Evolutionary conservation across 2,797 vertebrate genomes (phyloP), one percentile per base, ranked within the genome.

Genomic region (Neoniphon sammara): DNA sequence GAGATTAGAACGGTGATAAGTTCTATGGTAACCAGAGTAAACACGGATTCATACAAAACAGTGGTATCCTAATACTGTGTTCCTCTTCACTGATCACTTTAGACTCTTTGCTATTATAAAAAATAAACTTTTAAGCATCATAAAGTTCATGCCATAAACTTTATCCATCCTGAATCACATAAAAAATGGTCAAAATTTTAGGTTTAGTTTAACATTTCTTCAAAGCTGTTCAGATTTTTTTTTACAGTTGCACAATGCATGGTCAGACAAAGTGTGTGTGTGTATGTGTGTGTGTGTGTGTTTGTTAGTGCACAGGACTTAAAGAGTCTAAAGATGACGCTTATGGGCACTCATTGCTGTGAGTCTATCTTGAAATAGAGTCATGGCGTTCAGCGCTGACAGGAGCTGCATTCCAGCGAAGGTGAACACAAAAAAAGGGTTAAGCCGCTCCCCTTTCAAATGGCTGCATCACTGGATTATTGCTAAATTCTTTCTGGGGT

Each of bases 401-500:
- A 84, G 77, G 73, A 85, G 87, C 84, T 15, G 47, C 91, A 94
- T 94, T 93, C 93, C 93, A 91, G 87, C 58, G 60, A 80, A 89
- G 90, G 89, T 92, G 88, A 87, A 86, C 81, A 81, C 90, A 89
- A 88, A 93, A 61, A 63, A 80, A 78, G 82, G 71, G 86, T 72
- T 92, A 93, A 93, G 90, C 93, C 91, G 85, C 92, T 89, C 91
- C 91, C 82, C 80, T 93, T 94, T 94, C 86, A 93, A 79, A 79
- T 25, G 61, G 80, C 86, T 70, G 77, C 85, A 89, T 92, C 87
- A 78, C 86, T 81, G 93, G 91, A 93, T 93, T 89, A 93, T 84
- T 91, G 87, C 85, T 85, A 81, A 93, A 95, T 94, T 94, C 93
- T 94, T 95, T 94, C 91, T 88, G 88, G 68, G 88, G 84, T 66